These are phyloP conservation scores for Conus betulinus DNA, from an alignment of 1,140 invertebrate genomes.

Conservation along the genomic window DNA sequence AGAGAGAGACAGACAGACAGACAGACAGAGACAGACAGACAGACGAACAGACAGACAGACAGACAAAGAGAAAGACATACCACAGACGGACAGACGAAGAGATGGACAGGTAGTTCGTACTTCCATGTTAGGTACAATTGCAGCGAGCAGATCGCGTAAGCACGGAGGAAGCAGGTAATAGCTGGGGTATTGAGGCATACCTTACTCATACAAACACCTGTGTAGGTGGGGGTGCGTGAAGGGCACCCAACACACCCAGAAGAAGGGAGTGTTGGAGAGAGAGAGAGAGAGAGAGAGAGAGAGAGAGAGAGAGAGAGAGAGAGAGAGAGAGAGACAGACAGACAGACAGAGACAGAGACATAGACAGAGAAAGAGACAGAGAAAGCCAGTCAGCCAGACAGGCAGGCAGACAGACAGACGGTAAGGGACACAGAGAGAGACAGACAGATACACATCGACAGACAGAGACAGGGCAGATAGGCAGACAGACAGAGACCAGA, in stretches of 20 bases:
- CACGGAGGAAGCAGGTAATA: neutral
- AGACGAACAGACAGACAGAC: too few relatives aligned
- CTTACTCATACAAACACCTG: slow-evolving; percentile 21
- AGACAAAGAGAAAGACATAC: too few relatives aligned
- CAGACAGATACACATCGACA: neutral
- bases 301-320: neutral
- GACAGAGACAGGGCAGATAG: too few relatives aligned
- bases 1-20: too few relatives aligned
- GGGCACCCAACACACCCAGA: neutral
- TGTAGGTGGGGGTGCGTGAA: too few relatives aligned
- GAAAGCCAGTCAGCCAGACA: too few relatives aligned
- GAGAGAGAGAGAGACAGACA: slow-evolving; percentile 14
- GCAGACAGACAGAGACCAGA: too few relatives aligned
- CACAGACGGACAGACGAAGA: neutral
- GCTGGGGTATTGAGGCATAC: neutral
- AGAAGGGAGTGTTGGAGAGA: neutral
- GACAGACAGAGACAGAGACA: too few relatives aligned
- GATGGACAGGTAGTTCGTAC: neutral
- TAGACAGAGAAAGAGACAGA: too few relatives aligned
- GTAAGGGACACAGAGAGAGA: slow-evolving; percentile 12
- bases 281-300: neutral
- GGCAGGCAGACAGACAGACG: neutral
- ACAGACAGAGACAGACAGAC: too few relatives aligned
- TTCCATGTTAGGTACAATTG: neutral
- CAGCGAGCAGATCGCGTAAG: neutral